Evolutionary conservation across 2,797 vertebrate genomes (phyloP), one percentile per base, ranked within the genome.

Genomic region (Salmo trutta): DNA sequence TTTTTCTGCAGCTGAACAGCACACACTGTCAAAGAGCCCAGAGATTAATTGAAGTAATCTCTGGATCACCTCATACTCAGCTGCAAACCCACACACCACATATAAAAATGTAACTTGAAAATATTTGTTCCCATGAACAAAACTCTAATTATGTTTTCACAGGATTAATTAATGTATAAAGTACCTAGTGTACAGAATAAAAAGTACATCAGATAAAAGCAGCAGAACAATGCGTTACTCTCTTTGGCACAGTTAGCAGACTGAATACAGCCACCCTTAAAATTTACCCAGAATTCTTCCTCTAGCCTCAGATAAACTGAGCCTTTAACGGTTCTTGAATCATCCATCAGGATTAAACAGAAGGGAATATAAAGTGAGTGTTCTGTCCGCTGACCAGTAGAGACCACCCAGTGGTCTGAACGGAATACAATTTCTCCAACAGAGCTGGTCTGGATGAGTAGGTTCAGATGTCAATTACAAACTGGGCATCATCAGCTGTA

Each of bases 391-490:
- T 67, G 66, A 67, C 52, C 53, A 10, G 16, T 12, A n/a, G 71
- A 27, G 52, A 73, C 52, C 53, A 52, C 16, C 27, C 8, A 74
- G 54, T 24, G 14, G 56, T 74, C 59, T 64, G 21, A 56, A 17
- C 5, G 6, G 56, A 41, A 15, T 5, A 47, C n/a, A n/a, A 31
- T 53, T 75, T 79, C 59, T 67, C 71, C 70, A 78, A 53, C 74
- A 17, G 53, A 75, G 66, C n/a, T 36, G 56, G 15, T 64, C 51
- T 72, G 24, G 64, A n/a, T 62, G 41, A n/a, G 16, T 27, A 47
- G 24, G 33, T 36, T 87, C 78, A 89, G 36, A 88, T 85, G 76
- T 89, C 87, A 76, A 89, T 83, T 56, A 84, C 69, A 77, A 89
- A 88, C 81, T 87, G 86, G 64, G 65, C 81, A 79, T 88, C 88